These are phyloP conservation scores for Anguilla anguilla DNA, from an alignment of 2,797 vertebrate species.

Conservation along the genomic window DNA sequence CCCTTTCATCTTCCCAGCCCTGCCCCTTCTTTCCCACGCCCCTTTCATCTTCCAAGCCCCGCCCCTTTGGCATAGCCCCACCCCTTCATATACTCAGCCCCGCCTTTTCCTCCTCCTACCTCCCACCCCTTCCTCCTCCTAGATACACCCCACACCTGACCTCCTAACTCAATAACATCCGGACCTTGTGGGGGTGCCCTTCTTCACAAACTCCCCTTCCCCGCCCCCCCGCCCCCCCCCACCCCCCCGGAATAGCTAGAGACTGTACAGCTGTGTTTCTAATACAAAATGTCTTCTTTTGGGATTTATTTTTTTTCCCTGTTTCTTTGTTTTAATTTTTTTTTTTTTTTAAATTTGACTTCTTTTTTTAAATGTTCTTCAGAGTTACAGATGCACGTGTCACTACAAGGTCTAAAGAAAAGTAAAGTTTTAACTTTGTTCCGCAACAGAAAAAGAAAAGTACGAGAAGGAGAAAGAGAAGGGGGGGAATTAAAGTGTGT, in stretches of 20 bases:
- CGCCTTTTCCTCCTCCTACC: slow-evolving; percentile 48
- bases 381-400: slow-evolving; percentile 77
- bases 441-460: slow-evolving; percentile 41
- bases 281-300: slow-evolving; percentile 74
- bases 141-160: slow-evolving; percentile 56
- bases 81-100: slow-evolving; percentile 65
- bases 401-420: slow-evolving; percentile 68
- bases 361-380: slow-evolving; percentile 58
- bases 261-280: slow-evolving; percentile 81
- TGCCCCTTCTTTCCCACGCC: slow-evolving; percentile 46
- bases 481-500: slow-evolving; percentile 12
- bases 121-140: slow-evolving; percentile 49
- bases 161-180: slow-evolving; percentile 77
- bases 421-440: slow-evolving; percentile 48
- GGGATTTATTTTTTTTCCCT: slow-evolving; percentile 34
- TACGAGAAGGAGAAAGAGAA: background rate
- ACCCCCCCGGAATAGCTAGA: slow-evolving; percentile 72
- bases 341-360: slow-evolving; percentile 72
- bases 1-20: background rate
- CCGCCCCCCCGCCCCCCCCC: slow-evolving; percentile 52
- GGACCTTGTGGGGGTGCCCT: slow-evolving; percentile 62
- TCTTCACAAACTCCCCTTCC: slow-evolving; percentile 69
- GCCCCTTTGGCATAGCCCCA: slow-evolving; percentile 60
- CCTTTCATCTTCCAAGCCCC: slow-evolving; percentile 30
- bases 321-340: slow-evolving; percentile 71